These are phyloP conservation scores for Mormyrus iriodes DNA, from an alignment of 2,113 vertebrate genomes.

Conservation along the genomic window DNA sequence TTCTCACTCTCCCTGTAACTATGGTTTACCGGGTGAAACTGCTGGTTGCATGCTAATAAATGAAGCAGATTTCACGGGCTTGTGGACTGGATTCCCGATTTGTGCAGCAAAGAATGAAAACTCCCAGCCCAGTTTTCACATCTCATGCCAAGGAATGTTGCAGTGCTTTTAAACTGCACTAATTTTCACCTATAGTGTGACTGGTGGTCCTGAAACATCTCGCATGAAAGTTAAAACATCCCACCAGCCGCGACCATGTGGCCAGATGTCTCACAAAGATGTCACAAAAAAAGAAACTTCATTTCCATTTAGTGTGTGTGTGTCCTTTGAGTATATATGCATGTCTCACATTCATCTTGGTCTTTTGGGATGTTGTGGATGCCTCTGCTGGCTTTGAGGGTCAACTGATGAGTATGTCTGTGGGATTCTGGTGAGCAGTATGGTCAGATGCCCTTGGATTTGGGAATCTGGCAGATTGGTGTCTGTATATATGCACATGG, in stretches of 20 bases:
- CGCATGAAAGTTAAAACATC: not conserved
- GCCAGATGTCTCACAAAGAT: not conserved
- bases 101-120: not conserved
- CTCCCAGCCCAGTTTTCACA: not conserved
- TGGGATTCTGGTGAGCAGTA: too few species aligned
- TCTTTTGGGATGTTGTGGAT: not conserved
- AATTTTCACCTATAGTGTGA: not conserved
- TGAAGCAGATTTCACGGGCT: not conserved
- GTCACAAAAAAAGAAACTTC: not conserved
- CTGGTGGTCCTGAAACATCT: not conserved
- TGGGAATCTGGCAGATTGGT: too few species aligned
- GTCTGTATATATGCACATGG: too few species aligned
- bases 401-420: not conserved
- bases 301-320: not conserved
- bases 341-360: not conserved
- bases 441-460: too few species aligned
- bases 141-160: not conserved
- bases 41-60: constrained; percentile 9
- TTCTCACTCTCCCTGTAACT: not conserved
- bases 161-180: not conserved
- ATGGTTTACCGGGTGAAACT: not conserved
- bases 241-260: not conserved
- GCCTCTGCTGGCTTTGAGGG: not conserved
- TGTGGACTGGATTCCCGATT: not conserved
- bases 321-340: not conserved